phyloP scores from a whole-genome alignment of 2,113 vertebrate genomes.

The Prolemur simus region DNA sequence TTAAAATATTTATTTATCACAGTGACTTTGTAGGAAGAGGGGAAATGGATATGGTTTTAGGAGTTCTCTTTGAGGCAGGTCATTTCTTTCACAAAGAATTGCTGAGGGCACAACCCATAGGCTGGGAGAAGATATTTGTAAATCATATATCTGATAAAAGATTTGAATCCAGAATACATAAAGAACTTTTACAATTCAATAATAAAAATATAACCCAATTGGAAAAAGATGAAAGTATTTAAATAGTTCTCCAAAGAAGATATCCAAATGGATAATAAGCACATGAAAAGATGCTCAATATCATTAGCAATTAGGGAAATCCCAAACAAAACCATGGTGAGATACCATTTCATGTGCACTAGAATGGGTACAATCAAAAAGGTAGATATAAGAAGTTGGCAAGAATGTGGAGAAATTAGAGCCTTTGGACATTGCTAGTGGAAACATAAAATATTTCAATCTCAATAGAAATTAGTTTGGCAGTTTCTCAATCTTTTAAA shows the following conservation, averaged over 20 bases:
- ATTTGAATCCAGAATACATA: neutral
- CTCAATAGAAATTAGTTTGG: neutral
- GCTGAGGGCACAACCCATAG: neutral
- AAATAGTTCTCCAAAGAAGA: conserved; percentile 3
- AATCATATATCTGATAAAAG: neutral
- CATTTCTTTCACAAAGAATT: neutral
- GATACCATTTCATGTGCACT: neutral
- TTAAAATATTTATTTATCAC: neutral
- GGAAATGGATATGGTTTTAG: neutral
- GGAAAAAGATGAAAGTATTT: neutral
- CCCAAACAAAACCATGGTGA: neutral
- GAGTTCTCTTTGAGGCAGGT: neutral
- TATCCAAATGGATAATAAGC: neutral
- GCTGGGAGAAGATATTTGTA: neutral
- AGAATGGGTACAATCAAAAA: neutral
- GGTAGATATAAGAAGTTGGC: neutral
- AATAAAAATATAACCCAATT: neutral
- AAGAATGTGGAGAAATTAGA: neutral
- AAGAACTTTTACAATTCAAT: neutral
- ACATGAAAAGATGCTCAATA: neutral
- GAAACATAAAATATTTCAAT: neutral
- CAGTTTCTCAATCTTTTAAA: neutral
- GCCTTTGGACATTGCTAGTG: neutral
- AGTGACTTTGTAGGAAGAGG: neutral
- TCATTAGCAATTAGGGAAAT: neutral